phyloP scores from a whole-genome alignment of 2,888 invertebrate species.

The Cosmia trapezina region DNA sequence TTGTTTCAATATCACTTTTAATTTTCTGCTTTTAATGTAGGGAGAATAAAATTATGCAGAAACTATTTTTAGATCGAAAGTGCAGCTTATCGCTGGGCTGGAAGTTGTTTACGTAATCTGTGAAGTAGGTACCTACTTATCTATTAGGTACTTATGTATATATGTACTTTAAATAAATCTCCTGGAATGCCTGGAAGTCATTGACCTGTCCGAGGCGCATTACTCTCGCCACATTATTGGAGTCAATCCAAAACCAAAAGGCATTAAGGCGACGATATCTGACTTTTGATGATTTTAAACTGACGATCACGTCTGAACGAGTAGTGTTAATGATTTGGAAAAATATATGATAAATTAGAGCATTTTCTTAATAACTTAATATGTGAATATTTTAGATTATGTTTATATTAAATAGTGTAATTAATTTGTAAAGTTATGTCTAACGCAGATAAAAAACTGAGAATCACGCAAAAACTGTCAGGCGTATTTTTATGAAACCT shows the following conservation, averaged over 20 bases:
- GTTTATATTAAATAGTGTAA: no score
- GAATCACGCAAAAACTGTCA: no score
- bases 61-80: slow-evolving; percentile 47
- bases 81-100: slow-evolving; percentile 54
- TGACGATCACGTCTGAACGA: no score
- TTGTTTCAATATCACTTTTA: slow-evolving; percentile 23
- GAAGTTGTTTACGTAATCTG: slow-evolving; percentile 67
- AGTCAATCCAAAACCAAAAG: slow-evolving; percentile 68
- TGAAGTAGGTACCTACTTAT: slow-evolving; percentile 2
- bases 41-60: slow-evolving; percentile 29
- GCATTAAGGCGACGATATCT: no score
- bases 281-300: no score
- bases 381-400: no score
- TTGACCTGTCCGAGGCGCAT: slow-evolving; percentile 67
- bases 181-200: slow-evolving; percentile 67
- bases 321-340: no score
- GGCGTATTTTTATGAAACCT: no score
- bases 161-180: slow-evolving; percentile 70
- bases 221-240: slow-evolving; percentile 65
- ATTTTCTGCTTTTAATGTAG: neutral
- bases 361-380: no score
- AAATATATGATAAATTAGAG: no score
- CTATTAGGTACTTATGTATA: neutral
- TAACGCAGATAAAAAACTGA: no score
- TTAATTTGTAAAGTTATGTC: no score